Conservation (phyloP, 1,140 invertebrate genomes). For the Lucilia cuprina region DNA sequence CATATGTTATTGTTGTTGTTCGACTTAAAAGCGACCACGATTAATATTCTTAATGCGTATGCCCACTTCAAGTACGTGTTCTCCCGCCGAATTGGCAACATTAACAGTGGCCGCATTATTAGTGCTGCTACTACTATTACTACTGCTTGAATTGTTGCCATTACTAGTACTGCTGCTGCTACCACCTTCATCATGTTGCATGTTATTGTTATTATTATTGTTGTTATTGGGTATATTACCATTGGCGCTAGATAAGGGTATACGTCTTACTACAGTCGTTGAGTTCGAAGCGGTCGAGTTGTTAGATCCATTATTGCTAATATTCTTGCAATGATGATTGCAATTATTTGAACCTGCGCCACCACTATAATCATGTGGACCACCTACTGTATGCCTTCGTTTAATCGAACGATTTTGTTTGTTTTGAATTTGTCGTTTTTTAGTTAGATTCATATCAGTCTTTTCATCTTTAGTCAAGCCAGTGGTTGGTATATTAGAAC, state of each 20-base stretch:
- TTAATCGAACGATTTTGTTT: conserved; percentile 75
- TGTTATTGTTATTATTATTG: conserved; percentile 54
- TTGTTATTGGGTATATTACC: conserved; percentile 40
- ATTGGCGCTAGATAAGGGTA: conserved; percentile 40
- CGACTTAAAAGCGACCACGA: conserved; percentile 48
- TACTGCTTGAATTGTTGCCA: conserved; percentile 36
- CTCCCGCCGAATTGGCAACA: conserved; percentile 36
- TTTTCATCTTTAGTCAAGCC: conserved; percentile 81
- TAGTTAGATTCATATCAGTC: conserved; percentile 80
- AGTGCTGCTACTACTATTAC: conserved; percentile 26
- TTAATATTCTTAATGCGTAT: conserved; percentile 60
- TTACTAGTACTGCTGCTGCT: conserved; percentile 40
- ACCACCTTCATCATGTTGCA: conserved; percentile 52
- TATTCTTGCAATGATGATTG: conserved; percentile 39
- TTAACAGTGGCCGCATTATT: conserved; percentile 28
- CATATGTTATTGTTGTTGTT: background rate
- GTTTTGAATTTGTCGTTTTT: conserved; percentile 71
- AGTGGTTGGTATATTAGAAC: conserved; percentile 42
- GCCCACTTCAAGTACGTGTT: conserved; percentile 58
- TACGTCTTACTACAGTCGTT: conserved; percentile 37
- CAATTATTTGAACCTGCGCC: conserved; percentile 37
- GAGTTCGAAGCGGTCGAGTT: conserved; percentile 32
- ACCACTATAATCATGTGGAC: conserved; percentile 76
- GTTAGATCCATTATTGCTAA: conserved; percentile 25
- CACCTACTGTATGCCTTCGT: conserved; percentile 89